Base-by-base conservation (phyloP, 2,888 invertebrate genomes). In the Andrena bicolor region DNA sequence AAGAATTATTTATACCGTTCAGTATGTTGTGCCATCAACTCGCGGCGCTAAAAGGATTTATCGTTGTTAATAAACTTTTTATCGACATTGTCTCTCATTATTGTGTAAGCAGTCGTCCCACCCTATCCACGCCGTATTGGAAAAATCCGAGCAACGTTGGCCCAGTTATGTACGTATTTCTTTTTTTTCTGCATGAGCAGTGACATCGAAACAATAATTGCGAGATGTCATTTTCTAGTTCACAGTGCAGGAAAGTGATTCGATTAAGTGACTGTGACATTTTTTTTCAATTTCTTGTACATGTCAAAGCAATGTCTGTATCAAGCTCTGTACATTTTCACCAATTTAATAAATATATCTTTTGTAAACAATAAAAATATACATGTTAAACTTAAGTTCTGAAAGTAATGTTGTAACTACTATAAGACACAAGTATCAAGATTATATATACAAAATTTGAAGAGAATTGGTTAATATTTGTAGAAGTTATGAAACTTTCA, bases 41-140 rank as follows among this genome's bases (percentile, higher is more conserved):
- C 66, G 64, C 32, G 20, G 56, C 28, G n/a, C n/a, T 8, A 65
- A 32, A 49, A 35, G 66, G 80, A 83, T 77, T 86, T 83, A 86
- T 83, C 51, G 77, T 35, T 49, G 32, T 74, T 85, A 81, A 79
- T 85, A 85, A 85, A 82, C 81, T 79, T 81, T 76, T 72, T 66
- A 35, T 70, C 20, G 3, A 53, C 58, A 84, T 79, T 70, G 77
- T 35, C 76, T 64, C 73, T 77, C 77, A 77, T 85, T 83, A 73
- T 41, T 41, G 41, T 41, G 41, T 70, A 60, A 83, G 30, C 66
- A 65, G 30, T 56, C 32, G 53, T 60, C 69, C 49, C 64, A 51
- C 66, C 51, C 49, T 75, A 60, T 82, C 65, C 51, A 41, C 69
- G 58, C 51, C 20, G 69, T 70, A 73, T 73, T 63, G 84, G 75